A percentile compares a stretch with the other conserved stretches of the same genome.
These are phyloP conservation scores for Emydoidea blandingii DNA, from an alignment of 2,797 vertebrate genomes.

Conservation along the genomic window DNA sequence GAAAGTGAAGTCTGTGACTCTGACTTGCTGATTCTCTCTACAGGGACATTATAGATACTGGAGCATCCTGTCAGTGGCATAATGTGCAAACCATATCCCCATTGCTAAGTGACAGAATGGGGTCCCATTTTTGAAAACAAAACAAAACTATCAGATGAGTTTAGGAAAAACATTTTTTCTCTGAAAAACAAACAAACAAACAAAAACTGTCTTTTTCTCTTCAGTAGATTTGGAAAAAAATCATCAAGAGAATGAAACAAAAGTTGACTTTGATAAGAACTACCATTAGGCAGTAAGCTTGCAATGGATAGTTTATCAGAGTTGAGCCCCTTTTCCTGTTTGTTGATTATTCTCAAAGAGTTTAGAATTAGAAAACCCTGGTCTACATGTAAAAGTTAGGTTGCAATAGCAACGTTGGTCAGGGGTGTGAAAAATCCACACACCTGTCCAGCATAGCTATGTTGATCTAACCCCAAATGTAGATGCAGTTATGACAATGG, in stretches of 20 bases:
- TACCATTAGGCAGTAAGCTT: not conserved
- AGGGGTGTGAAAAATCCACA: not conserved
- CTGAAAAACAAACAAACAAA: not conserved
- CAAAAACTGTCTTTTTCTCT: not conserved
- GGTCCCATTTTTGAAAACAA: conserved; percentile 14
- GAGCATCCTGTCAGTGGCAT: not conserved
- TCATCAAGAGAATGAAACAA: not conserved
- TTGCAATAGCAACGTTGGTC: not conserved
- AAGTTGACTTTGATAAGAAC: not conserved
- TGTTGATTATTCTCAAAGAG: not conserved
- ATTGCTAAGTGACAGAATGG: not conserved
- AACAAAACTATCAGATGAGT: not conserved
- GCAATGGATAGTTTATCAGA: not conserved
- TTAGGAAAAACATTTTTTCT: not conserved
- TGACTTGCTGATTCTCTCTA: not conserved
- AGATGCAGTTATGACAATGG: not conserved
- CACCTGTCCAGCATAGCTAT: not conserved
- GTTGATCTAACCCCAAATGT: not conserved
- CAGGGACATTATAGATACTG: not conserved
- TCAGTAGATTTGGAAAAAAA: not conserved
- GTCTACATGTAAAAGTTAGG: not conserved
- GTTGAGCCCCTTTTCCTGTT: not conserved
- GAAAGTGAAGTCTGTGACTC: conserved; percentile 27
- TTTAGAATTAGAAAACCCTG: not conserved
- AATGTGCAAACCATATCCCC: not conserved